A percentile compares a stretch with the other conserved stretches of the same genome.
Evolutionary conservation across 2,888 invertebrate species (phyloP).

Genomic region (Spisula subtruncata): DNA sequence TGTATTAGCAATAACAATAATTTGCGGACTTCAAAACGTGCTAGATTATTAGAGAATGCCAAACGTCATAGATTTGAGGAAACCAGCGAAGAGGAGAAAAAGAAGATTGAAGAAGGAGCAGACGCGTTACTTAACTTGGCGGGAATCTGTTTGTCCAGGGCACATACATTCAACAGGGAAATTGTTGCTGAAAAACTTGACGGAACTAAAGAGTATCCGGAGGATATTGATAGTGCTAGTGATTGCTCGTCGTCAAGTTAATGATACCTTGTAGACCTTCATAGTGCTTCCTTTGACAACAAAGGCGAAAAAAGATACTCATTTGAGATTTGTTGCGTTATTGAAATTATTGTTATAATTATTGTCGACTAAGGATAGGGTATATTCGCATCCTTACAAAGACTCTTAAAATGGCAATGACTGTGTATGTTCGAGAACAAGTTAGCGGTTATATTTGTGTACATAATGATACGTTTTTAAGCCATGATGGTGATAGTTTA

Average conservation of each 20-base stretch:
- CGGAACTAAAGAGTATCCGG: conserved; percentile 53
- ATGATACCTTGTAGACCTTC: not conserved
- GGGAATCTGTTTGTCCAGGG: conserved; percentile 88
- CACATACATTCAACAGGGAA: conserved; percentile 42
- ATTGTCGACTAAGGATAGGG: not conserved
- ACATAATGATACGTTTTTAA: conserved; percentile 8
- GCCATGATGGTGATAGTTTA: conserved; percentile 35
- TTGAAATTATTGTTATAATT: conserved; percentile 48
- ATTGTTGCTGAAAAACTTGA: conserved; percentile 47
- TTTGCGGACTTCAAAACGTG: conserved; percentile 68
- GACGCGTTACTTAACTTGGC: conserved; percentile 93
- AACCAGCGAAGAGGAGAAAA: conserved; percentile 86
- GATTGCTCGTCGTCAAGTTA: conserved; percentile 42
- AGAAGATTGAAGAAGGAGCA: conserved; percentile 93
- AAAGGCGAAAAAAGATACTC: conserved; percentile 20
- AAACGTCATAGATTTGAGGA: conserved; percentile 67
- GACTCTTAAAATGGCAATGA: conserved; percentile 13
- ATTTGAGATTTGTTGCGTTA: conserved; percentile 39
- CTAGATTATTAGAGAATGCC: conserved; percentile 58
- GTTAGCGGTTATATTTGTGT: conserved; percentile 14
- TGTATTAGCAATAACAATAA: conserved; percentile 64
- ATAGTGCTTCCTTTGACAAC: conserved; percentile 26
- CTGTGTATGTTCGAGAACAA: not conserved
- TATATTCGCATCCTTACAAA: not conserved
- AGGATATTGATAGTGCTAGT: conserved; percentile 43